Evolutionary conservation across 1,140 invertebrate species (phyloP).

Genomic region (Heliconius hewitsoni): DNA sequence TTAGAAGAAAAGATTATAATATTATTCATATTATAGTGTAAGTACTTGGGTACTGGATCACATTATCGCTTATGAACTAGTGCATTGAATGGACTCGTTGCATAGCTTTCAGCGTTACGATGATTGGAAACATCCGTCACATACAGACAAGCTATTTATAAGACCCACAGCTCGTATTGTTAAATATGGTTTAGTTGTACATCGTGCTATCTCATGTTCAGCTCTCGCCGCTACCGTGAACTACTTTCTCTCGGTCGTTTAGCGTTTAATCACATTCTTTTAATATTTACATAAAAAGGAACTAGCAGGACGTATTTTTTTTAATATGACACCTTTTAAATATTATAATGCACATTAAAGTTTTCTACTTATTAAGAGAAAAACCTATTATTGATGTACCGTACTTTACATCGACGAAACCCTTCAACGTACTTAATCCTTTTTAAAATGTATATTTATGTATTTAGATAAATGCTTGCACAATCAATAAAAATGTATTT

Average conservation of each 20-base stretch:
- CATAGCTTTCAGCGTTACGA: slow-evolving; percentile 19
- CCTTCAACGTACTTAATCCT: background rate
- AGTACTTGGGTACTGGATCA: background rate
- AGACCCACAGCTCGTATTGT: slow-evolving; percentile 23
- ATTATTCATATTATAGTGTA: background rate
- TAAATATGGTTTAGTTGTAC: slow-evolving; percentile 26
- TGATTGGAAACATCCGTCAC: slow-evolving; percentile 45
- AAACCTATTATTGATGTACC: background rate
- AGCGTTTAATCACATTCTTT: slow-evolving; percentile 25
- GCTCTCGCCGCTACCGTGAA: slow-evolving; percentile 36
- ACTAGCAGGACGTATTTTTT: background rate
- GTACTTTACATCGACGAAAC: background rate
- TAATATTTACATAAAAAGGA: slow-evolving; percentile 19
- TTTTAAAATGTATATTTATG: background rate
- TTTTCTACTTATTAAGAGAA: background rate
- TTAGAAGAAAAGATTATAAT: background rate
- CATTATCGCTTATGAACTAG: slow-evolving; percentile 15
- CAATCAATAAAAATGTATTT: background rate
- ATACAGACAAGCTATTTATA: slow-evolving; percentile 35
- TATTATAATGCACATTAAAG: background rate
- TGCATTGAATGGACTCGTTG: slow-evolving; percentile 24
- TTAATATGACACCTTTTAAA: background rate
- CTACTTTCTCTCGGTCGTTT: slow-evolving; percentile 39
- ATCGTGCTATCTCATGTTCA: slow-evolving; percentile 16
- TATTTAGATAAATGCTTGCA: background rate